Evolutionary conservation across 2,797 vertebrate genomes (phyloP), one percentile per base, ranked within the genome.

Genomic region (Amblyopsis hoosieri): DNA sequence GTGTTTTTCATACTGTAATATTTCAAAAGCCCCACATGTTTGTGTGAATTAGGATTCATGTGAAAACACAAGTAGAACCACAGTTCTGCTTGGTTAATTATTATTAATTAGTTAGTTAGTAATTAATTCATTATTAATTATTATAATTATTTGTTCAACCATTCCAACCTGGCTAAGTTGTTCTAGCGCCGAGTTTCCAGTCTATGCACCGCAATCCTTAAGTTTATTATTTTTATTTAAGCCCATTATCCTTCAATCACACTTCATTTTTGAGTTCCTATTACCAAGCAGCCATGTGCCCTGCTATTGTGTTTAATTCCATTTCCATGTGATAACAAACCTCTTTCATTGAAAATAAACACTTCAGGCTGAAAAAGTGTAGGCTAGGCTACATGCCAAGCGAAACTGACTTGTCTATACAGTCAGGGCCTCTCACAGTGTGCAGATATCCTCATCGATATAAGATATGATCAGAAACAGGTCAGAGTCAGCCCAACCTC

Each of bases 271-370:
- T 48, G 49, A 75, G 62, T 84, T 88, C 80, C 83, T 76, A 80
- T 84, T 59, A 57, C 67, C 19, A 49, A 45, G 2, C 0, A 53
- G 46, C 72, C 31, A 57, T 60, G 50, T 49, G 15, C 60, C 55
- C 37, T 2, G 33, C 82, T 15, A 85, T 85, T 89, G 85, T 89
- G 67, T 82, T 55, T 46, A 67, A 84, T 54, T 52, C 46, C 48
- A 4, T 62, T 69, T 85, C 58, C 66, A 45, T 58, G 51, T 42
- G 58, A 83, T 84, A 83, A 81, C 72, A 83, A 76, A 78, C 63
- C 11, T 29, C 48, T 72, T 62, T 62, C 13, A 74, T 3, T 76
- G 8, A 85, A 79, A 81, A 85, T 62, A 87, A 88, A 85, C 76
- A 85, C 54, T 42, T 1, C 10, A 6, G 31, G 5, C 48, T 60